A percentile compares a stretch with the other conserved stretches of the same genome.
These are phyloP conservation scores for Brachyhypopomus occidentalis DNA, from an alignment of 2,113 vertebrate genomes.

Conservation along the genomic window DNA sequence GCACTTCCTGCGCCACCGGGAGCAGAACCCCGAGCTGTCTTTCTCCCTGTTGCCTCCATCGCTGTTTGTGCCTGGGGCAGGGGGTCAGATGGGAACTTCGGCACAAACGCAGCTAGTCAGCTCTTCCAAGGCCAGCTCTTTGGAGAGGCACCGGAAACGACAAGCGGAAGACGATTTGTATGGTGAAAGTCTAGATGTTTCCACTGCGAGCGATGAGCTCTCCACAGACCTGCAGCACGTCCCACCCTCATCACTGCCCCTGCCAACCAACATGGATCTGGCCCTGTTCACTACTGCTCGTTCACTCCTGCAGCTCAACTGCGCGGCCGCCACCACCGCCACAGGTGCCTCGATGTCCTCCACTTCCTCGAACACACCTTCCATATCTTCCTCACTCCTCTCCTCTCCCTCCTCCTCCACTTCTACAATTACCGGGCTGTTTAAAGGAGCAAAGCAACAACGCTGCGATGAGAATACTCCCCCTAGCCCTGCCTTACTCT, in stretches of 20 bases:
- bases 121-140: conserved; percentile 65
- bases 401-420: conserved; percentile 71
- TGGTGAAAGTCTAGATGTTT: conserved; percentile 62
- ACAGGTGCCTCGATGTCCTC: conserved; percentile 69
- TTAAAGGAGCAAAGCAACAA: conserved; percentile 75
- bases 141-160: conserved; percentile 70
- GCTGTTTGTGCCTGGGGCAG: conserved; percentile 62
- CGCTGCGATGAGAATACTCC: conserved; percentile 79
- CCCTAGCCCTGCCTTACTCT: conserved; percentile 67
- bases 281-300: conserved; percentile 77
- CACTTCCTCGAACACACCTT: conserved; percentile 63
- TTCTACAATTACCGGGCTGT: conserved; percentile 70
- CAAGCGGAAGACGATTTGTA: conserved; percentile 68
- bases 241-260: conserved; percentile 72
- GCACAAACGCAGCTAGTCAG: conserved; percentile 63
- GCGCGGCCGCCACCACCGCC: conserved; percentile 71
- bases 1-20: conserved; percentile 87
- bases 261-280: conserved; percentile 76
- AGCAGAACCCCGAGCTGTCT: conserved; percentile 87
- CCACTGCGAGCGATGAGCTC: conserved; percentile 55
- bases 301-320: conserved; percentile 74
- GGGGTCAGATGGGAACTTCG: conserved; percentile 56
- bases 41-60: conserved; percentile 84
- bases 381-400: conserved; percentile 75
- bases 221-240: conserved; percentile 62